Conservation (phyloP, 1,140 invertebrate genomes). For the Bombus confusus region DNA sequence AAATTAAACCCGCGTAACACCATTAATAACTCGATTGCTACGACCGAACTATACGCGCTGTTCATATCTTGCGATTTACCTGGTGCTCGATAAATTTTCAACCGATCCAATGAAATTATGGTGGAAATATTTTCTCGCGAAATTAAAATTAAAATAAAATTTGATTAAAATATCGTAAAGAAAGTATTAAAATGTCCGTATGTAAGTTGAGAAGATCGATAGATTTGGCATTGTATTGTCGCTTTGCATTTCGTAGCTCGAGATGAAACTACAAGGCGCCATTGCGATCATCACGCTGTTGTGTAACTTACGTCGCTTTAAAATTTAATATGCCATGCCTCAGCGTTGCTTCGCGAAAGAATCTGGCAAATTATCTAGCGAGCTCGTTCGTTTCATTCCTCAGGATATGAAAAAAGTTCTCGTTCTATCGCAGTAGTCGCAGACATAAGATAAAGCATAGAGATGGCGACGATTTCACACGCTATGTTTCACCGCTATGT, state of each 20-base stretch:
- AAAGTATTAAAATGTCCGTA: too few species aligned
- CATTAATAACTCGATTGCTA: conserved; percentile 26
- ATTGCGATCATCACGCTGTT: neutral
- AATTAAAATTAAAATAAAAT: neutral
- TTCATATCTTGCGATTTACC: neutral
- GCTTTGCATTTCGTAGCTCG: neutral
- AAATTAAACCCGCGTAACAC: conserved; percentile 32
- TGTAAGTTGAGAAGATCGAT: neutral
- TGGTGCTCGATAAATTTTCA: neutral
- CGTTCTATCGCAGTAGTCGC: neutral
- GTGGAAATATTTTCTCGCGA: neutral
- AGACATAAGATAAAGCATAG: neutral
- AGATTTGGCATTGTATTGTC: neutral
- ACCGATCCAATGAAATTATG: neutral
- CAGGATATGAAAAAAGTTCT: conserved; percentile 26
- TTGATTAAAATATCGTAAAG: neutral
- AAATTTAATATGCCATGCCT: conserved; percentile 31
- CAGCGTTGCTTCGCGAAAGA: neutral
- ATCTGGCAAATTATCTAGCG: conserved; percentile 10
- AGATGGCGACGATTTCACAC: neutral
- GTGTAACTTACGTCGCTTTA: neutral
- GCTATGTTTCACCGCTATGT: too few species aligned
- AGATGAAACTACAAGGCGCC: neutral
- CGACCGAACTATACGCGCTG: neutral
- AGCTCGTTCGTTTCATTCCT: conserved; percentile 16